Evolutionary conservation across 2,797 vertebrate species (phyloP).

Genomic region (Diplodus puntazzo): DNA sequence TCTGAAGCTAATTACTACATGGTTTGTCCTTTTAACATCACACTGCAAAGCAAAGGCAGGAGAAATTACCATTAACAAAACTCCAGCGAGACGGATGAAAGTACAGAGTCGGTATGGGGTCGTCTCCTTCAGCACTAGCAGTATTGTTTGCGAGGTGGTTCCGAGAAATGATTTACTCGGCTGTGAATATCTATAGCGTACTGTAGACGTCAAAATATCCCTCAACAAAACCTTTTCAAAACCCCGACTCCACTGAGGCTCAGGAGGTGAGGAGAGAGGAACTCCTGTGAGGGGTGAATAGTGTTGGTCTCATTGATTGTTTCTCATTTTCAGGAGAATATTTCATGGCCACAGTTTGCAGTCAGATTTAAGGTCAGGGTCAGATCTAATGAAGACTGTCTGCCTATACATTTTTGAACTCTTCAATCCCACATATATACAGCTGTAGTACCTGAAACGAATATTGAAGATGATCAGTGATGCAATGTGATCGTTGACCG

Average conservation of each 20-base stretch:
- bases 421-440: neutral
- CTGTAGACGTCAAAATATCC: conserved; percentile 2
- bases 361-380: conserved; percentile 21
- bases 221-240: conserved; percentile 3
- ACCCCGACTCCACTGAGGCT: neutral
- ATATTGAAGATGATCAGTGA: conserved; percentile 3
- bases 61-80: neutral
- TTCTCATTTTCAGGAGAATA: conserved; percentile 1
- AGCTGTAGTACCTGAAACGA: conserved; percentile 1
- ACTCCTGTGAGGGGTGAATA: conserved; percentile 9
- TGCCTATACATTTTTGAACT: conserved; percentile 2
- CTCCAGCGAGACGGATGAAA: neutral
- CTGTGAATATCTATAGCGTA: neutral
- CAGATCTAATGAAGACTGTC: neutral
- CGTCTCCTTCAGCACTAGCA: neutral
- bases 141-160: neutral
- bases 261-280: conserved; percentile 6
- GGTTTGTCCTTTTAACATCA: neutral
- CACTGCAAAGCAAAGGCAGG: neutral
- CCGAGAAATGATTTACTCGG: neutral
- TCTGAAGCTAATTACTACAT: neutral
- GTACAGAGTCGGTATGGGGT: neutral
- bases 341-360: conserved; percentile 17
- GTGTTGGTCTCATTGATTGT: conserved; percentile 30
- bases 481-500: conserved; percentile 12